phyloP scores from a whole-genome alignment of 2,888 invertebrate species.

The Catocala fraxini region DNA sequence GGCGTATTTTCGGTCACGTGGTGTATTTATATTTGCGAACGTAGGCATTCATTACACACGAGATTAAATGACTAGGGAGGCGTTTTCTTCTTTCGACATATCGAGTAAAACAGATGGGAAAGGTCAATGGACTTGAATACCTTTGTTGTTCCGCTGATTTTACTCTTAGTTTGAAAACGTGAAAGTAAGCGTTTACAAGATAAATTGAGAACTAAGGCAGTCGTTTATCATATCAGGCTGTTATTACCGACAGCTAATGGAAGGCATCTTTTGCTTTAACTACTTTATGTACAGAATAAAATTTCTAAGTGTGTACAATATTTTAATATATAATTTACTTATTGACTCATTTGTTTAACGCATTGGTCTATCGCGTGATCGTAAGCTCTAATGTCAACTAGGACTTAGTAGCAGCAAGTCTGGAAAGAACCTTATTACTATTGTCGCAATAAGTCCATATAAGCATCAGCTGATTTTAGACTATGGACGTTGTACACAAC shows the following conservation, averaged over 20 bases:
- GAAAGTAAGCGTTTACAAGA: too few relatives aligned
- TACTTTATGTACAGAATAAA: too few relatives aligned
- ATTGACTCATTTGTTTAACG: too few relatives aligned
- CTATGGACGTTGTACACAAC: too few relatives aligned
- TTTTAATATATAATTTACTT: too few relatives aligned
- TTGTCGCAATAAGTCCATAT: too few relatives aligned
- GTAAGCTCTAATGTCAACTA: too few relatives aligned
- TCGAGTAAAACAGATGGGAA: slow-evolving; percentile 15
- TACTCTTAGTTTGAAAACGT: slow-evolving; percentile 10
- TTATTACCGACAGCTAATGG: neutral
- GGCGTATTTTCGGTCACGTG: slow-evolving; percentile 45
- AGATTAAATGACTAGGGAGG: slow-evolving; percentile 38
- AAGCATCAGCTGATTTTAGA: too few relatives aligned
- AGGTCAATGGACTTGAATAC: slow-evolving; percentile 8
- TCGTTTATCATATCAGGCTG: slow-evolving; percentile 10
- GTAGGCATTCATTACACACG: slow-evolving; percentile 51
- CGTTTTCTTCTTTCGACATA: slow-evolving; percentile 10
- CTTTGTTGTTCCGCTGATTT: slow-evolving; percentile 12
- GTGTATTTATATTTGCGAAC: slow-evolving; percentile 54
- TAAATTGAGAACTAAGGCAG: neutral
- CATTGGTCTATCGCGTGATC: too few relatives aligned
- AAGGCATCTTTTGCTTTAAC: neutral
- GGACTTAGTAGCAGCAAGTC: too few relatives aligned
- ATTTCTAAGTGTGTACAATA: too few relatives aligned
- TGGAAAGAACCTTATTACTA: too few relatives aligned